Conservation (phyloP, 2,888 invertebrate genomes). For the Scrobipalpa atriplicella region DNA sequence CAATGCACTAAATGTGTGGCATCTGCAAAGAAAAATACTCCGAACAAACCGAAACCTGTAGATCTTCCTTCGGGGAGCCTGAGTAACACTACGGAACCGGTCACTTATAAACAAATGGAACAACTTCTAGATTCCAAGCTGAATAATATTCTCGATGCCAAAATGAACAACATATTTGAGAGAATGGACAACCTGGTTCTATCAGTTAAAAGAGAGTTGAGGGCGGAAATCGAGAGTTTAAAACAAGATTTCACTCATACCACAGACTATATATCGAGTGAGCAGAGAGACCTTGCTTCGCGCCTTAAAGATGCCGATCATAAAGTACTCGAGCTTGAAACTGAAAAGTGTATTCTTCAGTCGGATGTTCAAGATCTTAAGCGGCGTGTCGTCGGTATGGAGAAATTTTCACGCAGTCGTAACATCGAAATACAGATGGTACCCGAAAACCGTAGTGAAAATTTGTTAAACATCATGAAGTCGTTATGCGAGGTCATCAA, state of each 20-base stretch:
- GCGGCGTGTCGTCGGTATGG: not conserved
- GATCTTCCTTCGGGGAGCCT: not conserved
- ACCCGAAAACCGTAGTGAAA: not conserved
- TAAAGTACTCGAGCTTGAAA: not conserved
- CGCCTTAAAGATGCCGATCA: not conserved
- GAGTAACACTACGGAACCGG: not conserved
- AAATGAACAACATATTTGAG: not conserved
- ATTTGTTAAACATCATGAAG: not conserved
- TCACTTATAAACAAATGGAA: not conserved
- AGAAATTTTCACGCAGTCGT: not conserved
- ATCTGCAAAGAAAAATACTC: not conserved
- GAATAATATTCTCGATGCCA: no score
- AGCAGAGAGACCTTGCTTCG: not conserved
- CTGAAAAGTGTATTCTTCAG: not conserved
- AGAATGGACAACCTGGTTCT: not conserved
- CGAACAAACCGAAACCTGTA: not conserved
- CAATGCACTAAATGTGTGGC: not conserved
- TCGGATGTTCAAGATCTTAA: not conserved
- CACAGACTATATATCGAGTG: slow-evolving; percentile 2
- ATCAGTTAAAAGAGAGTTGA: not conserved
- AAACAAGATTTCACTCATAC: slow-evolving; percentile 7
- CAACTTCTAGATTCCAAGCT: not conserved
- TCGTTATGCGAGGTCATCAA: not conserved
- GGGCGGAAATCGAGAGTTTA: not conserved
- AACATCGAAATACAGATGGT: slow-evolving; percentile 1